Evolutionary conservation across 2,888 invertebrate species (phyloP).

Genomic region (Nineta flava): DNA sequence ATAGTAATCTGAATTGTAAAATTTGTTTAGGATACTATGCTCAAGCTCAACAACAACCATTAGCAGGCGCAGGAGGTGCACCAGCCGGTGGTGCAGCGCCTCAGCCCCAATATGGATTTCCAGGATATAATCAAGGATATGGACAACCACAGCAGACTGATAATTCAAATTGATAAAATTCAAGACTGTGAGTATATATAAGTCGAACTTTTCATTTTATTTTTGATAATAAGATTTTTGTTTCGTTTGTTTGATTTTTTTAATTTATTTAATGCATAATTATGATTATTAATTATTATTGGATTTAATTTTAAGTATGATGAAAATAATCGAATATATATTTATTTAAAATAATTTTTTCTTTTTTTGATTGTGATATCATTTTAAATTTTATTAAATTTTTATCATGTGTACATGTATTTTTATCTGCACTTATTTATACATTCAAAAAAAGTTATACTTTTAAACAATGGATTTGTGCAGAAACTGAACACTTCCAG

Average conservation of each 20-base stretch:
- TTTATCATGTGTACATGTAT: background rate
- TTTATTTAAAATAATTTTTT: slow-evolving; percentile 1
- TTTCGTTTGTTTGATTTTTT: background rate
- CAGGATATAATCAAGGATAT: slow-evolving; percentile 27
- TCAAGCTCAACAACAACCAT: slow-evolving; percentile 11
- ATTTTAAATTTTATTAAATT: too few species aligned
- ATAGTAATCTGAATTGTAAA: background rate
- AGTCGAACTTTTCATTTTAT: background rate
- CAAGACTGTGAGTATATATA: background rate
- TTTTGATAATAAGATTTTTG: background rate
- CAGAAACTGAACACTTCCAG: too few species aligned
- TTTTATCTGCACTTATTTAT: too few species aligned
- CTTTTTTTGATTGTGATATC: too few species aligned
- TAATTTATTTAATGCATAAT: background rate
- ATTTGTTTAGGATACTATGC: slow-evolving; percentile 5
- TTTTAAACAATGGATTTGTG: too few species aligned
- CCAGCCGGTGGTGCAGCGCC: slow-evolving; percentile 20
- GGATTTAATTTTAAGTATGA: background rate
- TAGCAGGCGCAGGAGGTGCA: slow-evolving; percentile 16
- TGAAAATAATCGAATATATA: background rate
- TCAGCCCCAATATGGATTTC: slow-evolving; percentile 28
- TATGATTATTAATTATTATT: too few species aligned
- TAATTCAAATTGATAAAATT: background rate
- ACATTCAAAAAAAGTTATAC: too few species aligned
- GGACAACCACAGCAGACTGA: slow-evolving; percentile 11